A percentile compares a stretch with the other conserved stretches of the same genome.
These are phyloP conservation scores for Anabas testudineus DNA, from an alignment of 2,797 vertebrate species.

Conservation along the genomic window DNA sequence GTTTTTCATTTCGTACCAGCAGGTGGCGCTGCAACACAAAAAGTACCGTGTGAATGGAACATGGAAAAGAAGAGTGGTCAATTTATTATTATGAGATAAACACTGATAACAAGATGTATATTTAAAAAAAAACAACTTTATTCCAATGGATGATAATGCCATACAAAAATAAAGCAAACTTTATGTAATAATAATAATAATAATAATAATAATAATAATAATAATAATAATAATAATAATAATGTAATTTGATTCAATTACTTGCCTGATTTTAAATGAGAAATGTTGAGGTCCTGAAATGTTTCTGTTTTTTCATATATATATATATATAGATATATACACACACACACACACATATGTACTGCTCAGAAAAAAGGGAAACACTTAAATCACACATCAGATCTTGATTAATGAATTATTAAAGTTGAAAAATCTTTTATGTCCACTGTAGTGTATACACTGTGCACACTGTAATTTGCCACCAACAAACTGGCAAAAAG, in stretches of 20 bases:
- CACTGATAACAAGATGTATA: constrained; percentile 36
- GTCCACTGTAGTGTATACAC: no score
- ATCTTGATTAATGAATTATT: no score
- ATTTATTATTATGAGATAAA: constrained; percentile 1
- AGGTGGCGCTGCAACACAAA: constrained; percentile 58
- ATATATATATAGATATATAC: constrained; percentile 26
- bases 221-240: constrained; percentile 62
- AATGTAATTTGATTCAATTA: constrained; percentile 42
- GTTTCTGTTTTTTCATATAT: constrained; percentile 26
- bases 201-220: constrained; percentile 69
- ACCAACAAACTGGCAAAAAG: no score
- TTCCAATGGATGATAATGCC: constrained; percentile 85
- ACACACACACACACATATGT: no score
- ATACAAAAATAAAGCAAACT: constrained; percentile 91
- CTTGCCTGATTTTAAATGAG: constrained; percentile 27
- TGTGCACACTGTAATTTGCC: no score
- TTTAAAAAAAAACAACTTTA: constrained; percentile 82
- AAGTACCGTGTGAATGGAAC: background rate
- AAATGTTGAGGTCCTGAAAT: constrained; percentile 44
- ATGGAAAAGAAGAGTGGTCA: background rate
- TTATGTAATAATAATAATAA: constrained; percentile 72
- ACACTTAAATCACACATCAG: background rate
- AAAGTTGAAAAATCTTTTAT: no score
- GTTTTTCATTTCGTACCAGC: constrained; percentile 33
- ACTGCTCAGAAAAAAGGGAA: no score